Evolutionary conservation across 2,888 invertebrate species (phyloP).

Genomic region (Steromphala cineraria): DNA sequence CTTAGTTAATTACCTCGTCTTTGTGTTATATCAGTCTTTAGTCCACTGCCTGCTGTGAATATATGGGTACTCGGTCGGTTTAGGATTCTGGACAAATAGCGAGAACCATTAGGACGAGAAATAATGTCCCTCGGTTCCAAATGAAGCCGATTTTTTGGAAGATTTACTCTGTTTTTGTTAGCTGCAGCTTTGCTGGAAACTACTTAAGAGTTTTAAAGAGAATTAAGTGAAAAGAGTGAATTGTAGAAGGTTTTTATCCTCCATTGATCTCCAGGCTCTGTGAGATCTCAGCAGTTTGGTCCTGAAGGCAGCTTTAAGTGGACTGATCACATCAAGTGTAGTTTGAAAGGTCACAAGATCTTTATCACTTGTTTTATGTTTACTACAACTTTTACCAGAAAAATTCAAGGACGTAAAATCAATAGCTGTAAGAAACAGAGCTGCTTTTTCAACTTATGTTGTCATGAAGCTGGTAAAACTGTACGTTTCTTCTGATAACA

Average conservation of each 20-base stretch:
- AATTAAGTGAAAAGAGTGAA: neutral
- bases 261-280: too few relatives aligned
- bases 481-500: too few relatives aligned
- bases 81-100: too few relatives aligned
- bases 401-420: too few relatives aligned
- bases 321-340: neutral
- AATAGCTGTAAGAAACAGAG: too few relatives aligned
- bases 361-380: constrained; percentile 10
- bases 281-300: too few relatives aligned
- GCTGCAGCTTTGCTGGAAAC: neutral
- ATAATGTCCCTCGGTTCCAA: neutral
- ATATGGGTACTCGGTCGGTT: too few relatives aligned
- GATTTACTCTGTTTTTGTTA: neutral
- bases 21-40: too few relatives aligned
- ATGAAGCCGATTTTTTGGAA: neutral
- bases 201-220: neutral
- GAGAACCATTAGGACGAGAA: neutral
- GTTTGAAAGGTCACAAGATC: neutral
- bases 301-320: neutral
- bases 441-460: too few relatives aligned
- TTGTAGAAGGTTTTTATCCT: neutral
- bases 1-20: too few relatives aligned
- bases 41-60: too few relatives aligned
- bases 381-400: neutral
- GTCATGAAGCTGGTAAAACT: too few relatives aligned